These are phyloP conservation scores for Morpho achilles DNA, from an alignment of 2,888 invertebrate species.

Conservation along the genomic window DNA sequence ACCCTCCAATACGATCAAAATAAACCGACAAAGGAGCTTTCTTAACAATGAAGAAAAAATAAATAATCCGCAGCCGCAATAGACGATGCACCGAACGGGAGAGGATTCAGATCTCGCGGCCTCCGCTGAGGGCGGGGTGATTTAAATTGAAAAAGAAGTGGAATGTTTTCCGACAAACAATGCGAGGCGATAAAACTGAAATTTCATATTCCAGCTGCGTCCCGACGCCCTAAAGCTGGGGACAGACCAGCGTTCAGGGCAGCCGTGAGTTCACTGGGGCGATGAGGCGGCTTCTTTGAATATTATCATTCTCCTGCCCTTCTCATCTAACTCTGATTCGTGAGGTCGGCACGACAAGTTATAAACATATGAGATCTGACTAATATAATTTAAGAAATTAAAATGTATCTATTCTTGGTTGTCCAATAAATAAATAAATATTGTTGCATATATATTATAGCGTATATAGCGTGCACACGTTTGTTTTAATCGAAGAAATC, in stretches of 20 bases:
- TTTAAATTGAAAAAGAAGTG: slow-evolving; percentile 26
- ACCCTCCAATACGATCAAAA: neutral
- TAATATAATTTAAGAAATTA: too few species aligned
- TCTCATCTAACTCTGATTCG: too few species aligned
- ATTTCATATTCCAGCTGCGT: slow-evolving; percentile 27
- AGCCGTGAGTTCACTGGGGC: too few species aligned
- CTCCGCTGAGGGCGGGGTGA: slow-evolving; percentile 16
- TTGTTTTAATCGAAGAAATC: too few species aligned
- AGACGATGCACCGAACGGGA: slow-evolving; percentile 11
- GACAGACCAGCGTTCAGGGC: neutral
- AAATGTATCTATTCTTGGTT: too few species aligned
- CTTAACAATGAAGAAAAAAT: slow-evolving; percentile 7
- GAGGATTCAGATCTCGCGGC: slow-evolving; percentile 9
- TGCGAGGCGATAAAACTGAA: slow-evolving; percentile 25
- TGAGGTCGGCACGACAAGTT: too few species aligned
- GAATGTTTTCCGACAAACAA: slow-evolving; percentile 21
- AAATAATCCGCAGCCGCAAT: slow-evolving; percentile 13
- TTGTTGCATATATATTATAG: too few species aligned
- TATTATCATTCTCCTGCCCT: too few species aligned
- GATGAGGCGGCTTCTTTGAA: too few species aligned
- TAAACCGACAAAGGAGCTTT: neutral
- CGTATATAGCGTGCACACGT: too few species aligned
- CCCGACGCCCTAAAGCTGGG: neutral
- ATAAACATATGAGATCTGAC: too few species aligned
- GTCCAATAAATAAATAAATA: too few species aligned